Evolutionary conservation across 2,113 vertebrate genomes (phyloP).

Genomic region (Pseudopipra pipra): DNA sequence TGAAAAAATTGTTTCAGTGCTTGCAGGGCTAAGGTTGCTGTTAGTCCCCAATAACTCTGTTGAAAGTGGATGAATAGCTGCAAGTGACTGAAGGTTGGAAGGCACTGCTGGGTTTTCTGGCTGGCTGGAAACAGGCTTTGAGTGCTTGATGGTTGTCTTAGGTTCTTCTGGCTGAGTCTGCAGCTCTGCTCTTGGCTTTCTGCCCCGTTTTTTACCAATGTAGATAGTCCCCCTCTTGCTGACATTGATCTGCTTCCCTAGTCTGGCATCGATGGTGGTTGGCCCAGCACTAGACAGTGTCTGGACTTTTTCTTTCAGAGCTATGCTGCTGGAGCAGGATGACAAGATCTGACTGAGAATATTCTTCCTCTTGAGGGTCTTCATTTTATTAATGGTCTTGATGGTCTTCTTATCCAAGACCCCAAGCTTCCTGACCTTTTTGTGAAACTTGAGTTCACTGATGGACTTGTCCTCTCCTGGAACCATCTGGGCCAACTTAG

Average conservation of each 20-base stretch:
- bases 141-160: slow-evolving; percentile 90
- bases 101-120: slow-evolving; percentile 94
- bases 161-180: slow-evolving; percentile 82
- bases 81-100: slow-evolving; percentile 87
- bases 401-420: slow-evolving; percentile 87
- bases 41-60: slow-evolving; percentile 78
- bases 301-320: slow-evolving; percentile 85
- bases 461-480: slow-evolving; percentile 79
- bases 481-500: slow-evolving; percentile 84
- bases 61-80: slow-evolving; percentile 81
- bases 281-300: slow-evolving; percentile 83
- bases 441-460: slow-evolving; percentile 85
- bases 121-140: slow-evolving; percentile 86
- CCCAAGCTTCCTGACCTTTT: slow-evolving; percentile 79
- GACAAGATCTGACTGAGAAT: slow-evolving; percentile 97
- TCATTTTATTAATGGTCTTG: slow-evolving; percentile 90
- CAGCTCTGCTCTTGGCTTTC: slow-evolving; percentile 91
- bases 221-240: slow-evolving; percentile 99
- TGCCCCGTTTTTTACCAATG: slow-evolving; percentile 96
- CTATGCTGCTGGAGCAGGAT: slow-evolving; percentile 85
- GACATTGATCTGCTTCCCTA: slow-evolving; percentile 98
- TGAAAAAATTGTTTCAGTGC: slow-evolving; percentile 88
- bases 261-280: slow-evolving; percentile 88
- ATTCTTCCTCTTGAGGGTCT: slow-evolving; percentile 94
- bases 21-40: slow-evolving; percentile 83